Conservation (phyloP, 2,888 invertebrate species). For the Pardosa pseudoannulata region DNA sequence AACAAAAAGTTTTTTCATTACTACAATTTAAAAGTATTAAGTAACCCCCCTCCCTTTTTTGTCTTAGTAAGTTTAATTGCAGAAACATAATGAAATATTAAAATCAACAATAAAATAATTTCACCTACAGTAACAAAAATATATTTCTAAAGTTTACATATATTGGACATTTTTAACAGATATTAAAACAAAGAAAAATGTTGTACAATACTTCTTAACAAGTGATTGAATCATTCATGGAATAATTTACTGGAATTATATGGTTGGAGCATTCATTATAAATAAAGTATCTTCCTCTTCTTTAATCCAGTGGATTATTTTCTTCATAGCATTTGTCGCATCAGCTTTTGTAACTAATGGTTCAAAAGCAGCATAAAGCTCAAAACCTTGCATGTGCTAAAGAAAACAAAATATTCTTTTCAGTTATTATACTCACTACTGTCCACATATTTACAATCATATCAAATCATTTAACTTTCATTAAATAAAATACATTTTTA, state of each 20-base stretch:
- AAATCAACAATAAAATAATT: background rate
- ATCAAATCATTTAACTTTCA: too few relatives aligned
- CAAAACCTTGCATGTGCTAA: constrained; percentile 91
- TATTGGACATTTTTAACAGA: background rate
- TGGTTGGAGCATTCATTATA: constrained; percentile 73
- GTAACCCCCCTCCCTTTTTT: too few relatives aligned
- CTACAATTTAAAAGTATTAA: too few relatives aligned
- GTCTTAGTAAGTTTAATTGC: too few relatives aligned
- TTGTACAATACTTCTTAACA: background rate
- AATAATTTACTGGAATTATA: constrained; percentile 38
- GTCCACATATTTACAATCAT: too few relatives aligned
- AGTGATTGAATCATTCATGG: too few relatives aligned
- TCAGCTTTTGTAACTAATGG: constrained; percentile 90
- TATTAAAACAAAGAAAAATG: background rate
- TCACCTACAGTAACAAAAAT: background rate
- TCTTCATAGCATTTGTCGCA: constrained; percentile 91
- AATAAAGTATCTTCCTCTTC: constrained; percentile 86
- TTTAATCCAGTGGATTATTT: constrained; percentile 94
- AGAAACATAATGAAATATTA: too few relatives aligned
- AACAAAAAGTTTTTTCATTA: too few relatives aligned
- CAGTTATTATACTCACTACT: too few relatives aligned
- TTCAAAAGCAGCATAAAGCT: constrained; percentile 94
- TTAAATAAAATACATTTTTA: too few relatives aligned
- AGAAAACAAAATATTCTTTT: constrained; percentile 74
- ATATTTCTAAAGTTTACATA: constrained; percentile 7